Conservation (phyloP, 2,888 invertebrate genomes). For the Zaprionus lineosus region DNA sequence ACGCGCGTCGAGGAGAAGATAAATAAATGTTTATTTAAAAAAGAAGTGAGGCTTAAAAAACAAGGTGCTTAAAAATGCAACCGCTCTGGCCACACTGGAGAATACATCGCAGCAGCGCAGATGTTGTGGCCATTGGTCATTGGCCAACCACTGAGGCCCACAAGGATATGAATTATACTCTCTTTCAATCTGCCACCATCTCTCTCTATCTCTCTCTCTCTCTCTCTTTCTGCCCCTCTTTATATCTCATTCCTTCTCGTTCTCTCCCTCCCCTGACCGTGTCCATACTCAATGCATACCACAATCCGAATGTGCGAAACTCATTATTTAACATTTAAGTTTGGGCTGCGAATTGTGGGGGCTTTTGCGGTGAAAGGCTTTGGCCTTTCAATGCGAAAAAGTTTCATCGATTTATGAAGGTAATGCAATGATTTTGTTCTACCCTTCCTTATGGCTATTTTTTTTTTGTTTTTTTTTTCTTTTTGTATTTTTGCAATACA, state of each 20-base stretch:
- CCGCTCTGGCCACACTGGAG: conserved; percentile 11
- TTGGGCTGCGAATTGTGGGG: conserved; percentile 26
- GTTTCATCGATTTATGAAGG: conserved; percentile 36
- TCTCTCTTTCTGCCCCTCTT: background rate
- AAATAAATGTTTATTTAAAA: conserved; percentile 13
- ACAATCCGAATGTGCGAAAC: conserved; percentile 45
- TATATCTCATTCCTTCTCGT: background rate
- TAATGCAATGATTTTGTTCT: background rate
- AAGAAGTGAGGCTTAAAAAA: conserved; percentile 9
- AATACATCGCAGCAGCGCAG: conserved; percentile 20
- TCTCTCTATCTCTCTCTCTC: background rate
- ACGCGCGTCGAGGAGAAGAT: too few relatives aligned
- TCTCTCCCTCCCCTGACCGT: background rate
- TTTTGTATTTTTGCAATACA: too few relatives aligned
- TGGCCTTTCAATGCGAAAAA: conserved; percentile 10
- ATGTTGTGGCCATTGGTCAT: conserved; percentile 39
- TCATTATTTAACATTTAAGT: conserved; percentile 67
- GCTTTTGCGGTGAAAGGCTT: conserved; percentile 5
- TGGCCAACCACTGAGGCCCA: too few relatives aligned
- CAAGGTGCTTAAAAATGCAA: conserved; percentile 23
- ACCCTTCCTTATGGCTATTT: background rate
- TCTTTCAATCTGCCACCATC: conserved; percentile 40
- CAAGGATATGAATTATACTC: conserved; percentile 42
- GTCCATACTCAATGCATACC: conserved; percentile 1
- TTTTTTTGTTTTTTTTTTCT: background rate